Base-by-base conservation (phyloP, 2,113 vertebrate genomes). In the Thunnus maccoyii region DNA sequence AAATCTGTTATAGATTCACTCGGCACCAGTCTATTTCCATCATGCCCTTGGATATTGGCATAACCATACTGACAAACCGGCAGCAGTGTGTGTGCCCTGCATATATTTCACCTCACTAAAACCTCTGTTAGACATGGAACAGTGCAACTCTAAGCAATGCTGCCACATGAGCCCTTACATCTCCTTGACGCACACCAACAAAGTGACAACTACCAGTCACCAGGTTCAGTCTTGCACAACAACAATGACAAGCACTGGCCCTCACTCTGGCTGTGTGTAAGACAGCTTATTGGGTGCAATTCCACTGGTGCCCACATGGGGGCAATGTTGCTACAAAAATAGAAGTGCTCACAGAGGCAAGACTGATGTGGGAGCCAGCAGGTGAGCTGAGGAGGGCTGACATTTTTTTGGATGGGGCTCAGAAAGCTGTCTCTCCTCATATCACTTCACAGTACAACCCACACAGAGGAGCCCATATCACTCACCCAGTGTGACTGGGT, bases 371-470 rank as follows among this genome's bases (percentile, higher is more conserved):
- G 67, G 30, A 72, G 78, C 41, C 69, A 82, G 83, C 84, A 92
- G 88, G 88, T 92, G 86, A 92, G 70, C 44, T 76, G 80, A 88
- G 78, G 70, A 84, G 61, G 78, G 50, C 68, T 91, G 87, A 86
- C 84, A 61, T 75, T 69, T 67, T 86, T 85, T 89, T 78, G 84
- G 82, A 89, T 56, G 69, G 36, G 55, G 76, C 78, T 90, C 89
- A 85, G 83, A 77, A 87, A 89, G 80, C 89, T 93, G 89, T 93
- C 94, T 88, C 83, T 74, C 85, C 82, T 81, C 85, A 93, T 91
- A 85, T 87, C 56, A 76, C 65, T 72, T 84, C 82, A 82, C 74
- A 36, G 69, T 75, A 65, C 50, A 80, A 20, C 82, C 54, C 78
- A 81, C 80, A 66, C 80, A 80, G 81, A 80, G 69, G 71, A 75